A percentile compares a stretch with the other conserved stretches of the same genome.
phyloP scores from a whole-genome alignment of 2,113 vertebrate species.

The Gadus macrocephalus region DNA sequence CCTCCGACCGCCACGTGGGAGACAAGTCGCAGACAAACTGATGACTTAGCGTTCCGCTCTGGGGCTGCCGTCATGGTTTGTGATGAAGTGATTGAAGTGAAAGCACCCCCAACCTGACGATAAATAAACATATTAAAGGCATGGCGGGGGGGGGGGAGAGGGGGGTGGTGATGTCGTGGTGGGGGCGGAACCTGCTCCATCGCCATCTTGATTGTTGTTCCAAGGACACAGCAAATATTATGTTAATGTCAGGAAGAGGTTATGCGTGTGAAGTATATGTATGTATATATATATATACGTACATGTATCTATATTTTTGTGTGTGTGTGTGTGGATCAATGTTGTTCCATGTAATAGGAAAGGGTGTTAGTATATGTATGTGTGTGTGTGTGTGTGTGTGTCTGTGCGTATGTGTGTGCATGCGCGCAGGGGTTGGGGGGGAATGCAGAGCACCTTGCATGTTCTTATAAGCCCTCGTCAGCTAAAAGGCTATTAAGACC shows the following conservation, averaged over 20 bases:
- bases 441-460: slow-evolving; percentile 38
- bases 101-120: slow-evolving; percentile 46
- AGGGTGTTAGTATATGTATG: background rate
- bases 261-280: background rate
- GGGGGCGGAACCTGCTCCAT: slow-evolving; percentile 28
- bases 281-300: background rate
- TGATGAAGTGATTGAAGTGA: slow-evolving; percentile 61
- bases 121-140: slow-evolving; percentile 53
- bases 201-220: slow-evolving; percentile 24
- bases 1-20: background rate
- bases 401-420: slow-evolving; percentile 2
- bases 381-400: slow-evolving; percentile 12
- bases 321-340: background rate
- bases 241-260: slow-evolving; percentile 32
- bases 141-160: slow-evolving; percentile 15
- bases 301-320: background rate
- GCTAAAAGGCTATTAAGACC: slow-evolving; percentile 54
- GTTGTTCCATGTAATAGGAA: background rate
- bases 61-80: slow-evolving; percentile 33
- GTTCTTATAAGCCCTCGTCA: slow-evolving; percentile 54
- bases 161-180: slow-evolving; percentile 11
- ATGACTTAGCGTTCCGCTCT: slow-evolving; percentile 30
- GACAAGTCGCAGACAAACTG: slow-evolving; percentile 24
- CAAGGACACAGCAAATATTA: slow-evolving; percentile 53
- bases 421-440: slow-evolving; percentile 1